A percentile compares a stretch with the other conserved stretches of the same genome.
Conservation (phyloP, 2,888 invertebrate genomes). For the Mechanitis mazaeus region DNA sequence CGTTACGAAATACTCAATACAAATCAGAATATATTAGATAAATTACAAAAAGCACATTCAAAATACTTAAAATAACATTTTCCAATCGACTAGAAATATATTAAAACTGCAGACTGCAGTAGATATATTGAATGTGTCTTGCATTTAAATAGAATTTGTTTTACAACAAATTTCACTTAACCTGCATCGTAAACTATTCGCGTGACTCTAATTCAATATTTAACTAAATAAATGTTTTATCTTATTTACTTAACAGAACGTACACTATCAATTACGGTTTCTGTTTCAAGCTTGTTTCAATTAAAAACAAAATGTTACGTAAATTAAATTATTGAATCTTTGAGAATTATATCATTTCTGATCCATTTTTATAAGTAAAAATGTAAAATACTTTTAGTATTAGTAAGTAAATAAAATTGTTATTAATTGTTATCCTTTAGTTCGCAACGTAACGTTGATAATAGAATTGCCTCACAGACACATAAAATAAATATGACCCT, state of each 20-base stretch:
- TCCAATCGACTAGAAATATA: not conserved
- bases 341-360: constrained; percentile 15
- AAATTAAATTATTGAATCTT: constrained; percentile 5
- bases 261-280: not conserved
- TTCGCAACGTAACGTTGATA: constrained; percentile 22
- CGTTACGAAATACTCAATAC: too few relatives aligned
- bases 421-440: constrained; percentile 15
- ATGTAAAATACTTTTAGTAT: too few relatives aligned
- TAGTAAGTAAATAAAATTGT: too few relatives aligned
- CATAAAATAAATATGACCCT: constrained; percentile 18
- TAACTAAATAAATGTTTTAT: not conserved
- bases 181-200: not conserved
- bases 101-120: not conserved
- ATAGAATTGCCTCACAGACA: constrained; percentile 25
- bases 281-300: not conserved
- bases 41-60: not conserved
- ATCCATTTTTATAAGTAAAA: too few relatives aligned
- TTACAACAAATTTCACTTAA: constrained; percentile 4
- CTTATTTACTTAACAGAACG: not conserved
- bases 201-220: not conserved
- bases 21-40: too few relatives aligned
- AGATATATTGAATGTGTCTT: not conserved
- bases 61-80: not conserved
- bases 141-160: constrained; percentile 1
- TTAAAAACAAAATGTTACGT: not conserved